phyloP scores from a whole-genome alignment of 2,113 vertebrate genomes.

The Solenodon paradoxus region DNA sequence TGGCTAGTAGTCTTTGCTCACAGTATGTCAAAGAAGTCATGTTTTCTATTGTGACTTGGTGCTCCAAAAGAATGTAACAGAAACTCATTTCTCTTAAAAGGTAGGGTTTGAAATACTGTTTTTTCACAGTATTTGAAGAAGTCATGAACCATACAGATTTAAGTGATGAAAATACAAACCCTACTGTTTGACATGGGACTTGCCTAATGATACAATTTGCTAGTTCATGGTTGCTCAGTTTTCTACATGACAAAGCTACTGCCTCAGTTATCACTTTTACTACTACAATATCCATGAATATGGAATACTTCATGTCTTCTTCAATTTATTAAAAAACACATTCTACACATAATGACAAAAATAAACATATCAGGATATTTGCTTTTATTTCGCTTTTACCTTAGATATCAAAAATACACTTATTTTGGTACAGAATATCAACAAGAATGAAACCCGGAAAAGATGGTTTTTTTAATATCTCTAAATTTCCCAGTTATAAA shows the following conservation, averaged over 20 bases:
- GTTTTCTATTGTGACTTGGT: background rate
- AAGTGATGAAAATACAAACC: background rate
- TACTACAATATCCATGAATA: background rate
- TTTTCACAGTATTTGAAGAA: background rate
- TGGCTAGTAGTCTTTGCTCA: background rate
- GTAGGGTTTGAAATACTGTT: background rate
- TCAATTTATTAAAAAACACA: background rate
- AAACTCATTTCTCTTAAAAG: background rate
- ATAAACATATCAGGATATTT: background rate
- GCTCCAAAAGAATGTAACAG: background rate
- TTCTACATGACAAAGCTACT: background rate
- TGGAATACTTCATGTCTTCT: background rate
- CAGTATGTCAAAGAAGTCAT: background rate
- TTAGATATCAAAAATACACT: background rate
- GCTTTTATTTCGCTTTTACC: background rate
- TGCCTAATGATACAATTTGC: background rate
- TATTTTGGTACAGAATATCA: background rate
- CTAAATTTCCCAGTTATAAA: background rate
- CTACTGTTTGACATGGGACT: accelerated
- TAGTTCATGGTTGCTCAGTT: background rate
- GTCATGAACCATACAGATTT: background rate
- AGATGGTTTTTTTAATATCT: background rate
- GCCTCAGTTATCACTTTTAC: background rate
- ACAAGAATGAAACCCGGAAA: background rate
- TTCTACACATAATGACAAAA: background rate